Evolutionary conservation across 1,140 invertebrate genomes (phyloP), one percentile per base, ranked within the genome.

Genomic region (Apis laboriosa): DNA sequence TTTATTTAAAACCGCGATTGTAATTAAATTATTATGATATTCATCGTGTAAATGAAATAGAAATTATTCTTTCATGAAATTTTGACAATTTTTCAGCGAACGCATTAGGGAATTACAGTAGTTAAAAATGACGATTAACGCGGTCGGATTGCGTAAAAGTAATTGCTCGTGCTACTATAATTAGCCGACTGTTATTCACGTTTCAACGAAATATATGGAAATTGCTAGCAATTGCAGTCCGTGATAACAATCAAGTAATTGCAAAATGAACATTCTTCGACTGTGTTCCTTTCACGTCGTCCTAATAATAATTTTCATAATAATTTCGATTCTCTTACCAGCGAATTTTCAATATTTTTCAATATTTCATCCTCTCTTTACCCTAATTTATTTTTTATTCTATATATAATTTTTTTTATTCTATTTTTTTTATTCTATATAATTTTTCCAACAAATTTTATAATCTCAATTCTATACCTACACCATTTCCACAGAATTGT

Each of bases 191-290:
- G 71, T 75, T 80, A 66, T 55, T 66, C 28, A 49, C 71, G 61
- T 75, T 75, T 43, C 53, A 75, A 55, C 71, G 79, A 75, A 80
- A 80, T 55, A 66, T 80, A 80, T 75, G 79, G 28, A 75, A 80
- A 80, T 64, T 66, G 28, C 21, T 21, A 15, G 58, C 55, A 80
- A 80, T 80, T 74, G 19, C 21, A 11, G 21, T 55, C 56, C 58
- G 9, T 11, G 24, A 49, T 66, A 24, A 55, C 68, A 71, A 78
- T 80, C 70, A n/a, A 49, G 12, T 21, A 66, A 80, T 74, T 51
- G 17, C 4, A 17, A 51, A 28, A 19, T 49, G 21, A 17, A 64
- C 13, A 56, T 63, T 17, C 28, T 19, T 21, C 49, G 56, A 24
- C 21, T 8, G 8, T 15, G 2, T 17, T 24, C 15, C 2, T 7